Percentiles rank a stretch among this genome's conserved stretches.
Evolutionary conservation across 2,797 vertebrate species (phyloP).

Genomic region (Hyperoplus immaculatus): DNA sequence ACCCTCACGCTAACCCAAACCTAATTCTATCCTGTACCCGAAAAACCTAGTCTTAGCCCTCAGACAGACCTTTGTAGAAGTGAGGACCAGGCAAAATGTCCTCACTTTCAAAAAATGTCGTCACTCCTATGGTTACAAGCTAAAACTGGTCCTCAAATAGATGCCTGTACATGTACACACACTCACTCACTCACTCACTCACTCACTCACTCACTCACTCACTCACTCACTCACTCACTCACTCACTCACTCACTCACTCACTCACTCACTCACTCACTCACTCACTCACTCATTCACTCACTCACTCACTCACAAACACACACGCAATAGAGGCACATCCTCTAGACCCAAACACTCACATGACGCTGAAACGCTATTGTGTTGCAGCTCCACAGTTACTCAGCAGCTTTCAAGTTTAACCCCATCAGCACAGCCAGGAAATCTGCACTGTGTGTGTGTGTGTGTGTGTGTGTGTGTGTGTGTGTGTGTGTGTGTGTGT

Average conservation of each 20-base stretch:
- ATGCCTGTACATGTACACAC: too few species aligned
- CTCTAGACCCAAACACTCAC: neutral
- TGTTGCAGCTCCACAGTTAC: slow-evolving; percentile 8
- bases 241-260: neutral
- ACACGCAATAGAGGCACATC: neutral
- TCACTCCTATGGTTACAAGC: too few species aligned
- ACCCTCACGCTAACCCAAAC: too few species aligned
- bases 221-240: neutral
- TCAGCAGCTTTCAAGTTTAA: slow-evolving; percentile 9
- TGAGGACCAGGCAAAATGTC: too few species aligned
- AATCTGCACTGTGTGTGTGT: slow-evolving; percentile 1
- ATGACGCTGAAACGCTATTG: slow-evolving; percentile 11
- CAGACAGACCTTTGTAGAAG: too few species aligned
- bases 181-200: neutral
- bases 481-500: slow-evolving; percentile 13
- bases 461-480: slow-evolving; percentile 24
- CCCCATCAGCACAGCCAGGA: neutral
- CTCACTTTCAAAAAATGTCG: too few species aligned
- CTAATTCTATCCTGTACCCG: too few species aligned
- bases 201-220: slow-evolving; percentile 6
- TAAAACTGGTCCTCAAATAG: too few species aligned
- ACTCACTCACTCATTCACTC: slow-evolving; percentile 6
- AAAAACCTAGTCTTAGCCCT: too few species aligned
- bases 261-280: neutral
- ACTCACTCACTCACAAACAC: slow-evolving; percentile 4